Evolutionary conservation across 1,140 invertebrate species (phyloP).

Genomic region (Arctopsyche grandis): DNA sequence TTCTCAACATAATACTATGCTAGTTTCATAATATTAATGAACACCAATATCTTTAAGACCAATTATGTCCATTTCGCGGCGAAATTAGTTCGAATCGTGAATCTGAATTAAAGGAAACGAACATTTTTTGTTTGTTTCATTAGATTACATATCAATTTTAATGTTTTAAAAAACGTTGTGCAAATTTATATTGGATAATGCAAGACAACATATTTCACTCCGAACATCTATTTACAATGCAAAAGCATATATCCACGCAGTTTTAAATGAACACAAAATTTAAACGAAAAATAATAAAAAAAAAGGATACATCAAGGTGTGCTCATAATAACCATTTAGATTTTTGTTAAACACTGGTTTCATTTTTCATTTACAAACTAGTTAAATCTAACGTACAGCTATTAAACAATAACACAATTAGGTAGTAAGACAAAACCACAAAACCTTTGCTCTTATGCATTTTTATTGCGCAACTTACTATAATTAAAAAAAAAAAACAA

Average conservation of each 20-base stretch:
- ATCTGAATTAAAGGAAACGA: too few relatives aligned
- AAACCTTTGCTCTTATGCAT: constrained; percentile 51
- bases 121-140: too few relatives aligned
- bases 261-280: not conserved
- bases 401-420: constrained; percentile 54
- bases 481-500: constrained; percentile 29
- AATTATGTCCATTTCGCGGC: not conserved
- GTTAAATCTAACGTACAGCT: constrained; percentile 48
- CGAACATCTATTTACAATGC: not conserved
- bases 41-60: constrained; percentile 33
- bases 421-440: constrained; percentile 52
- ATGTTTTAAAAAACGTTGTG: not conserved
- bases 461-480: constrained; percentile 40
- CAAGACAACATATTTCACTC: not conserved
- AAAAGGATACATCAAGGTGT: not conserved
- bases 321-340: not conserved
- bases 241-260: too few relatives aligned
- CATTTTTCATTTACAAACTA: not conserved
- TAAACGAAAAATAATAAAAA: not conserved
- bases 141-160: constrained; percentile 5
- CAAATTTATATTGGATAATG: not conserved
- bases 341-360: constrained; percentile 29
- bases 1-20: not conserved
- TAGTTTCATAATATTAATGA: constrained; percentile 39
- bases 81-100: not conserved